Base-by-base conservation (phyloP, 2,113 vertebrate genomes). In the Thymallus thymallus region DNA sequence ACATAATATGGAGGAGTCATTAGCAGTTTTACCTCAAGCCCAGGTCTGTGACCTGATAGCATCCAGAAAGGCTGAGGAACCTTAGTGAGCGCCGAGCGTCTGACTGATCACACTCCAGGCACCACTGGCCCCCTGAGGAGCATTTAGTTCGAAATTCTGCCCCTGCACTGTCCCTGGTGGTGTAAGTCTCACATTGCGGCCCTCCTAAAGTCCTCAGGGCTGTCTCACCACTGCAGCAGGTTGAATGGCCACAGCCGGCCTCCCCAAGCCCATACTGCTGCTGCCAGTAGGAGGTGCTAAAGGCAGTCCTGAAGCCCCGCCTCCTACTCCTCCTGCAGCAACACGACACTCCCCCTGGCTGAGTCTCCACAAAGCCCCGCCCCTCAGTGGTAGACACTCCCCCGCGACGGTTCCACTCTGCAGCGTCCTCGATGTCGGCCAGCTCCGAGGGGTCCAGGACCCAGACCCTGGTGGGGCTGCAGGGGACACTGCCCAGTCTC, bases 51-150 rank as follows among this genome's bases (percentile, higher is more conserved):
- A 99, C 90, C 91, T 96, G 96, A 77, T 95, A 97, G 90, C 98
- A 99, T 85, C 98, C 98, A 51, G 98, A 99, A 69, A 99, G 92
- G 82, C 98, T 99, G 92, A 99, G 96, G 84, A 99, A 98, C 71
- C 90, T 92, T 86, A 99, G 93, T 20, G 91, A 85, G 76, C 97
- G 93, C 45, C 88, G 94, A 68, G 84, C 88, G 90, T 93, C 91
- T 83, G 93, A 91, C 48, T 88, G 91, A 3, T 81, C 90, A 85
- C 82, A 91, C 86, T 90, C 90, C 77, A 89, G 86, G 88, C 91
- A 91, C 67, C 78, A 51, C 26, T 92, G 92, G 82, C 82, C 92
- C 82, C 83, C 92, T 74, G 85, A 83, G 78, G 92, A 90, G 91
- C 93, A 87, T 80, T 89, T 94, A 96, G 96, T 97, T 95, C 94